phyloP scores from a whole-genome alignment of 1,140 invertebrate species.

The Forficula auricularia region DNA sequence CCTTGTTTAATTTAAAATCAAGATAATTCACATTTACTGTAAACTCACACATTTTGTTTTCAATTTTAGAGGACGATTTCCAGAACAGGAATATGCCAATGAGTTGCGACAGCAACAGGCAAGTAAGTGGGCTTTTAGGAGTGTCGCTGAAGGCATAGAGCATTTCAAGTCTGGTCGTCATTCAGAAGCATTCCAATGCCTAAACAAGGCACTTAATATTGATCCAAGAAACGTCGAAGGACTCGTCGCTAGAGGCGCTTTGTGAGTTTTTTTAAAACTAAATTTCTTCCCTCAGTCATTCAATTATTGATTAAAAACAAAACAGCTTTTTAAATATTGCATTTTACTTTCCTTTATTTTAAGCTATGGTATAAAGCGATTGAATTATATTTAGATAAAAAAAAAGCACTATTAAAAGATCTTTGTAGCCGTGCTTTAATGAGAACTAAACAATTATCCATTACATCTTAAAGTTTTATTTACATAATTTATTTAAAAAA shows the following conservation, averaged over 20 bases:
- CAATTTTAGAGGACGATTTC: conserved; percentile 46
- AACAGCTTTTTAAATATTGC: background rate
- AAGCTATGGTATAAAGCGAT: too few species aligned
- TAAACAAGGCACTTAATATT: conserved; percentile 83
- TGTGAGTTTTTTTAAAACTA: conserved; percentile 34
- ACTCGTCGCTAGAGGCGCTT: conserved; percentile 75
- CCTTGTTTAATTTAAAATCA: too few species aligned
- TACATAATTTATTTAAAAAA: too few species aligned
- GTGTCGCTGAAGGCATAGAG: conserved; percentile 80
- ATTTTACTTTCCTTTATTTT: too few species aligned
- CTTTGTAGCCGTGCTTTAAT: too few species aligned
- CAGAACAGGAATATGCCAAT: conserved; percentile 59
- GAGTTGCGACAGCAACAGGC: conserved; percentile 75
- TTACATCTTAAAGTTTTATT: too few species aligned
- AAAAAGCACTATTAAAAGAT: too few species aligned
- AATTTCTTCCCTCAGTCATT: conserved; percentile 6
- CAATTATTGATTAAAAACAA: background rate
- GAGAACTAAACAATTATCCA: too few species aligned
- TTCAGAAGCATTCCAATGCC: conserved; percentile 82
- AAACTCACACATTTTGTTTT: too few species aligned
- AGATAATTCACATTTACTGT: too few species aligned
- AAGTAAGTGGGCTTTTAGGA: conserved; percentile 79
- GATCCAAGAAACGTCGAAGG: conserved; percentile 88
- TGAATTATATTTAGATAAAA: too few species aligned
- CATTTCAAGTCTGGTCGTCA: conserved; percentile 81